Evolutionary conservation across 2,113 vertebrate species (phyloP).

Genomic region (Pelecanoides urinatrix): DNA sequence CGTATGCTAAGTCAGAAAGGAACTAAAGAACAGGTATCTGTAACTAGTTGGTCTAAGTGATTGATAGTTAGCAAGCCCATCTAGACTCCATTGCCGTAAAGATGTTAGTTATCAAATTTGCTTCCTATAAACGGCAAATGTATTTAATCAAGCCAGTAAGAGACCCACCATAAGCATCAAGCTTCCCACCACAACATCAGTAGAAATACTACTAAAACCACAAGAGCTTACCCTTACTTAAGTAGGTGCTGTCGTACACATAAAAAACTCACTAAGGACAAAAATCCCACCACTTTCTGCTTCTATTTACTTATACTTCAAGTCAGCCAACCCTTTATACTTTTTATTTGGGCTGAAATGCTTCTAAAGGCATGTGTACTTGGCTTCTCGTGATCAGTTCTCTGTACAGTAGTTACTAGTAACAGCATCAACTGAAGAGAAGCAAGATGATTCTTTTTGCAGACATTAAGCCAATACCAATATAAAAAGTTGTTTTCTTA

Average conservation of each 20-base stretch:
- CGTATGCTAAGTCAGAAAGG: neutral
- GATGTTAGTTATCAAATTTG: neutral
- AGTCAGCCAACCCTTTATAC: neutral
- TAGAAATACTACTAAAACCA: neutral
- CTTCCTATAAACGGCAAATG: neutral
- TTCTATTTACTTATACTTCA: neutral
- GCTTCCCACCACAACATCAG: neutral
- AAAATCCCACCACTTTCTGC: neutral
- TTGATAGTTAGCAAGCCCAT: neutral
- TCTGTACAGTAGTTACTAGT: neutral
- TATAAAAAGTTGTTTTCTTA: neutral
- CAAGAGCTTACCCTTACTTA: neutral
- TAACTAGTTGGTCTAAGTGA: neutral
- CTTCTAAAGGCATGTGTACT: rapidly evolving
- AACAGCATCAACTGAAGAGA: neutral
- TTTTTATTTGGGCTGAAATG: neutral
- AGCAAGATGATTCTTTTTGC: neutral
- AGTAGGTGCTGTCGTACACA: neutral
- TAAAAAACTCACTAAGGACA: neutral
- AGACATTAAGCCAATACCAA: neutral
- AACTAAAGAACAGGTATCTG: neutral
- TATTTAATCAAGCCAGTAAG: neutral
- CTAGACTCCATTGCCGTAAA: neutral
- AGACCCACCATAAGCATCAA: neutral
- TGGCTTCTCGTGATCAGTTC: neutral